These are phyloP conservation scores for Amiota mariae DNA, from an alignment of 2,888 invertebrate species.

Conservation along the genomic window DNA sequence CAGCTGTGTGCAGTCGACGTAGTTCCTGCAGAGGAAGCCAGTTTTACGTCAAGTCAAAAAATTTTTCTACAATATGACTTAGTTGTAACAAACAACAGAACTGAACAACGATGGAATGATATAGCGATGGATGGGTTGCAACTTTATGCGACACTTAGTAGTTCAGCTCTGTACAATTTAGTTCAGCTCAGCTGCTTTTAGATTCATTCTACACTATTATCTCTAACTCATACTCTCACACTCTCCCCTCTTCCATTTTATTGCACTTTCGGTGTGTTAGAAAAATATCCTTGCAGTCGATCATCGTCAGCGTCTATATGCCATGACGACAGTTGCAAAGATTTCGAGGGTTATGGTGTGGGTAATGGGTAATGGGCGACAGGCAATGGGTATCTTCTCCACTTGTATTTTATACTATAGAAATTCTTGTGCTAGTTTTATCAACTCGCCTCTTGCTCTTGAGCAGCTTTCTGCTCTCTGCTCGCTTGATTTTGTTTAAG, in stretches of 20 bases:
- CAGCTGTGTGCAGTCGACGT: neutral
- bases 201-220: neutral
- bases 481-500: constrained; percentile 36
- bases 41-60: constrained; percentile 55
- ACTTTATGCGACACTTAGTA: too few relatives aligned
- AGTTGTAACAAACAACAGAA: neutral
- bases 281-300: constrained; percentile 21
- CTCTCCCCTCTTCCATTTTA: neutral
- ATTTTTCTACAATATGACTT: constrained; percentile 34
- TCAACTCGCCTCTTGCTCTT: neutral
- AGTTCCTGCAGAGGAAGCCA: constrained; percentile 50
- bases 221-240: too few relatives aligned
- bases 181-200: constrained; percentile 6
- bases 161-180: neutral
- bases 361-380: neutral
- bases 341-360: neutral
- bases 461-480: neutral
- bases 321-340: constrained; percentile 5
- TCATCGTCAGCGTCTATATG: constrained; percentile 11
- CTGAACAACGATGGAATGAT: neutral
- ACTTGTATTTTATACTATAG: neutral
- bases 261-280: neutral
- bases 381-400: neutral
- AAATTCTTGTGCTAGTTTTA: constrained; percentile 17
- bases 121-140: neutral